Conservation (phyloP, 2,888 invertebrate species). For the Lymantria monacha region DNA sequence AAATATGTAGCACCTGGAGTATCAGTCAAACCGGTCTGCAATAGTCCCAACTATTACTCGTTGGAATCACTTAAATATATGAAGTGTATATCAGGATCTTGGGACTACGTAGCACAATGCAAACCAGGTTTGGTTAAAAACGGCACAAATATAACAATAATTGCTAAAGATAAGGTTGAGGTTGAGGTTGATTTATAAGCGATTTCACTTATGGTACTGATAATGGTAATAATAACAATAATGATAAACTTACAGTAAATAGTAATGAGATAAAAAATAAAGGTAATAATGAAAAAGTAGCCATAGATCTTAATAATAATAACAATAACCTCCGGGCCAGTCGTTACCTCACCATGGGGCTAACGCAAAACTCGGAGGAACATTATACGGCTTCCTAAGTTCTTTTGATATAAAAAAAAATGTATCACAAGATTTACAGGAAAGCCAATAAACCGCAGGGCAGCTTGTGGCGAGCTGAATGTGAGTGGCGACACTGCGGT, state of each 20-base stretch:
- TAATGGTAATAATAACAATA: too few species aligned
- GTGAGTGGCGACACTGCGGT: too few species aligned
- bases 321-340: too few species aligned
- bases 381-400: too few species aligned
- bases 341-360: too few species aligned
- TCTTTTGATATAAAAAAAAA: too few species aligned
- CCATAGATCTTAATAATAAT: slow-evolving; percentile 8
- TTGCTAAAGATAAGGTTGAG: slow-evolving; percentile 48
- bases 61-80: neutral
- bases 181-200: slow-evolving; percentile 40
- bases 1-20: slow-evolving; percentile 1
- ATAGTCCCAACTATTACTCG: neutral
- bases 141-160: slow-evolving; percentile 52
- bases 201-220: slow-evolving; percentile 13
- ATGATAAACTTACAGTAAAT: neutral
- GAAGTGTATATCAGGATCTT: slow-evolving; percentile 1
- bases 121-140: slow-evolving; percentile 26
- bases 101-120: slow-evolving; percentile 4
- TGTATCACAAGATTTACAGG: too few species aligned
- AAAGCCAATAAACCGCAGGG: too few species aligned
- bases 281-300: slow-evolving; percentile 1
- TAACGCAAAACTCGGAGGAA: too few species aligned
- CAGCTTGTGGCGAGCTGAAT: too few species aligned
- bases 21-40: slow-evolving; percentile 1
- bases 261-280: neutral